phyloP scores from a whole-genome alignment of 2,113 vertebrate species.

The Suncus etruscus region DNA sequence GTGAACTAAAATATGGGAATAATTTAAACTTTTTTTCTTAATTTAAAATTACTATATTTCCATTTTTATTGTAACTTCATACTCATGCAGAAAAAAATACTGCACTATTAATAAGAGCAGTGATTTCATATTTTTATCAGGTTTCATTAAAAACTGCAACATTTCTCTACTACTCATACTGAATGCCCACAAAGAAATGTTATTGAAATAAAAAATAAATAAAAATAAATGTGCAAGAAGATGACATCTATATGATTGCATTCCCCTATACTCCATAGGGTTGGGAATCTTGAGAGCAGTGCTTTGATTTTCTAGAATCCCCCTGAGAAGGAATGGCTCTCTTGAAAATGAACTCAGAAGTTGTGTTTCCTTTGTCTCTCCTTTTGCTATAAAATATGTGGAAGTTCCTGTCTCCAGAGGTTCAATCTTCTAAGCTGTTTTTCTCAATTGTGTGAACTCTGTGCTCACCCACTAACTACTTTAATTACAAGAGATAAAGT shows the following conservation, averaged over 20 bases:
- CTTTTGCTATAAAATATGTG: neutral
- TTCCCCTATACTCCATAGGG: neutral
- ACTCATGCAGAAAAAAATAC: constrained; percentile 81
- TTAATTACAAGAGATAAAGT: neutral
- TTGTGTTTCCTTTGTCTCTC: neutral
- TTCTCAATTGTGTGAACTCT: neutral
- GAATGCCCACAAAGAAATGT: neutral
- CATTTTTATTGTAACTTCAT: constrained; percentile 81
- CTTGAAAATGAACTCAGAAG: neutral
- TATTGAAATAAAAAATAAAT: neutral
- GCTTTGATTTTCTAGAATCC: no score
- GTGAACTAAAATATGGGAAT: constrained; percentile 44
- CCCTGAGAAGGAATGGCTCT: no score
- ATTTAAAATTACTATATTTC: constrained; percentile 70
- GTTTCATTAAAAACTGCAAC: constrained; percentile 68
- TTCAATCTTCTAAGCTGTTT: neutral
- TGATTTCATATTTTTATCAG: constrained; percentile 50
- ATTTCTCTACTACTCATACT: constrained; percentile 31
- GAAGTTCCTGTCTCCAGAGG: neutral
- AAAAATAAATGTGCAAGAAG: neutral
- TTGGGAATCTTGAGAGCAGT: neutral
- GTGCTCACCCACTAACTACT: neutral
- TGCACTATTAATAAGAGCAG: constrained; percentile 54
- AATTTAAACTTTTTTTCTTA: constrained; percentile 64
- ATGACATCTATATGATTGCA: neutral